These are phyloP conservation scores for Ardeotis arabs DNA, from an alignment of 2,113 vertebrate genomes.

Conservation along the genomic window DNA sequence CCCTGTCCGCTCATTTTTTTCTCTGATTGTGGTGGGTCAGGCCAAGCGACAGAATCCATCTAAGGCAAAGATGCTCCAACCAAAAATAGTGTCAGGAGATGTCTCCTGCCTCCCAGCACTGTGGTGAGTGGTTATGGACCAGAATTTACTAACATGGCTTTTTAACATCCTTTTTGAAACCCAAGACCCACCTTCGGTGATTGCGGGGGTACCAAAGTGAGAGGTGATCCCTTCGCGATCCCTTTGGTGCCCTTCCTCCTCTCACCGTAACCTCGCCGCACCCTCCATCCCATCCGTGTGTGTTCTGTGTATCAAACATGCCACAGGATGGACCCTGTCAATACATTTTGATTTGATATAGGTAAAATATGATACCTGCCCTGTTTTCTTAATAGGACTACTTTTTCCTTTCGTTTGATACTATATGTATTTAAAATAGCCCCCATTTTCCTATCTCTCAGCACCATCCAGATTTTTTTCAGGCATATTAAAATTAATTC, in stretches of 20 bases:
- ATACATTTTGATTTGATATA: not conserved
- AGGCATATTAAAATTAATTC: constrained; percentile 38
- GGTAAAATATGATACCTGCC: not conserved
- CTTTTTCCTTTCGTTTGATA: not conserved
- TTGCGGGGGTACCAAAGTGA: not conserved
- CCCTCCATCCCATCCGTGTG: too few relatives aligned
- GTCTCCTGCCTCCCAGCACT: not conserved
- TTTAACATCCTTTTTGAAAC: not conserved
- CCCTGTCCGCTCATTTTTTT: not conserved
- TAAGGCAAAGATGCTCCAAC: not conserved
- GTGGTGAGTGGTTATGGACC: not conserved
- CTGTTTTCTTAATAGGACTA: not conserved
- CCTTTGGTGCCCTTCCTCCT: not conserved
- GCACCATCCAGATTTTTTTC: not conserved
- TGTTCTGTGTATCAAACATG: fast-evolving
- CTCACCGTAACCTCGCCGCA: fast-evolving
- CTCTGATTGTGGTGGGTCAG: not conserved
- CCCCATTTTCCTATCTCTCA: not conserved
- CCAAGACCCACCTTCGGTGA: not conserved
- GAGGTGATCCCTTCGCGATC: not conserved
- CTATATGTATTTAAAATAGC: not conserved
- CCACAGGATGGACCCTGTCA: not conserved
- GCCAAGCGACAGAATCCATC: not conserved
- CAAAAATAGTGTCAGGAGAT: not conserved
- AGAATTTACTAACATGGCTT: not conserved